These are phyloP conservation scores for Lobophora halterata DNA, from an alignment of 2,888 invertebrate species.

Conservation along the genomic window DNA sequence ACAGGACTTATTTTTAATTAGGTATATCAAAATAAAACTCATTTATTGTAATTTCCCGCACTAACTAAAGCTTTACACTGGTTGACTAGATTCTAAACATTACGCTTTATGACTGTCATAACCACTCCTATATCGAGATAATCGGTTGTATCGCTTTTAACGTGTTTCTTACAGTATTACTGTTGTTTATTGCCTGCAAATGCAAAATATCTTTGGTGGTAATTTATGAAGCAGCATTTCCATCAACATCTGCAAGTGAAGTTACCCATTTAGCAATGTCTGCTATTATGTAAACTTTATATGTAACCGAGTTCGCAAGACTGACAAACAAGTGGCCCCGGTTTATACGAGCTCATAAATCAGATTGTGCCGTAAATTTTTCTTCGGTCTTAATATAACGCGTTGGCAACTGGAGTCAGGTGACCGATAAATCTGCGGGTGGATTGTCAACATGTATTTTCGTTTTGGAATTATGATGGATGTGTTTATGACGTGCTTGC, in stretches of 20 bases:
- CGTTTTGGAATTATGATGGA: constrained; percentile 31
- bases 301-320: constrained; percentile 27
- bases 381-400: constrained; percentile 40
- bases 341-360: constrained; percentile 52
- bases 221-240: constrained; percentile 8
- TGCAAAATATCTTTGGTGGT: not conserved
- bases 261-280: constrained; percentile 15
- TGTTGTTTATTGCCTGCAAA: constrained; percentile 1
- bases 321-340: constrained; percentile 41
- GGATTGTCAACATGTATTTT: constrained; percentile 39
- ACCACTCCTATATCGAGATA: not conserved
- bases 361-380: constrained; percentile 49
- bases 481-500: constrained; percentile 14
- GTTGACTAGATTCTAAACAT: no score
- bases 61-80: no score
- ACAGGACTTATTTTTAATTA: no score
- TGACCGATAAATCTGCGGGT: constrained; percentile 55
- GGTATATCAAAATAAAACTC: no score
- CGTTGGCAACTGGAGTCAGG: constrained; percentile 64
- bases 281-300: constrained; percentile 16
- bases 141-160: not conserved
- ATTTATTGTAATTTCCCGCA: no score
- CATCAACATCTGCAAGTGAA: constrained; percentile 10
- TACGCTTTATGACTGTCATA: not conserved
- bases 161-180: constrained; percentile 1